Evolutionary conservation across 2,113 vertebrate species (phyloP), one percentile per base, ranked within the genome.

Genomic region (Cebus imitator): DNA sequence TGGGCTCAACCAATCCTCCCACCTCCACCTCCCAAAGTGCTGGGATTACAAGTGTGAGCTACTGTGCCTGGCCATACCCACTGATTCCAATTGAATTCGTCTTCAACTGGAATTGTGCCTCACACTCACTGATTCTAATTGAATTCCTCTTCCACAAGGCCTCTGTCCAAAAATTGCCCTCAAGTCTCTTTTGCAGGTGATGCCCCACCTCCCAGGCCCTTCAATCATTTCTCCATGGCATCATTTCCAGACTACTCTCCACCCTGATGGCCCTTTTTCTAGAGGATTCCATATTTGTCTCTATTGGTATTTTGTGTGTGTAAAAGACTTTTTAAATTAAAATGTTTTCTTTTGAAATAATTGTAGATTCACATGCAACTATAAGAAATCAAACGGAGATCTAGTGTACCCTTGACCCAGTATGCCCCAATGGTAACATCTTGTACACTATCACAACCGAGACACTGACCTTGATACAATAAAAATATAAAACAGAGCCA

Each of bases 11-110:
- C 61, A 64, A 30, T 64, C 61, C 61, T 64, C 12, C 61, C 12
- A 64, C 61, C 61, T 64, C 27, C 5, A 13, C 12, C 27, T 64
- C 61, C 27, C 27, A 64, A 30, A 64, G 61, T 64, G 61, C 61
- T 30, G 61, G 61, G 61, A 14, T 64, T 64, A 64, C 27, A 64
- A 11, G 27, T 32, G 27, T 64, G 61, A 64, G 61, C 12, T 64
- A 14, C 61, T 64, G 61, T 64, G 27, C 61, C 61, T 61, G 58
- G 58, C 58, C 58, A 61, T 11, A 61, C 25, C 58, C 58, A 66
- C n/a, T 70, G 83, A 61, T 76, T 85, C n/a, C 83, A 55, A 91
- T 93, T 82, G 57, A 92, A 95, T 80, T 50, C 23, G 75, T 93
- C 32, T 91, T 85, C 16, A 13, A 12, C 48, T 50, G 48, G 48